Conservation (phyloP, 35 echinoderm and acorn worm genomes). For the Heliocidaris erythrogramma region DNA sequence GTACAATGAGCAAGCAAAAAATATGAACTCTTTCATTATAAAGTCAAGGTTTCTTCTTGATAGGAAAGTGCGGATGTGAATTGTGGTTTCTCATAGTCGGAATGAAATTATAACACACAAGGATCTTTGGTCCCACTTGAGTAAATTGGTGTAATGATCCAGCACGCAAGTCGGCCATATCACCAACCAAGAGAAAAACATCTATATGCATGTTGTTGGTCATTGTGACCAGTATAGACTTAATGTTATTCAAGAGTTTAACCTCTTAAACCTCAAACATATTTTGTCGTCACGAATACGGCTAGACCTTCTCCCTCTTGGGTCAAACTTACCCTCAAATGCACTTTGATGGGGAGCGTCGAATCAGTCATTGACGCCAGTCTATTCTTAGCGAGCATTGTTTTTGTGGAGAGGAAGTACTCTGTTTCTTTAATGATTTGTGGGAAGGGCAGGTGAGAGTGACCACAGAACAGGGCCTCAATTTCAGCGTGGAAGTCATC, state of each 20-base stretch:
- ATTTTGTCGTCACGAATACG: neutral
- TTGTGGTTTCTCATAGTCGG: neutral
- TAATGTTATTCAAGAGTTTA: neutral
- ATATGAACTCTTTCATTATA: neutral
- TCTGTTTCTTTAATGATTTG: slow-evolving; percentile 22
- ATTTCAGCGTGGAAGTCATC: neutral
- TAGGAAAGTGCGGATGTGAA: neutral
- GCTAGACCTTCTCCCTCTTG: neutral
- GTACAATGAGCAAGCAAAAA: slow-evolving; percentile 2
- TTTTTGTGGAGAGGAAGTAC: slow-evolving; percentile 37
- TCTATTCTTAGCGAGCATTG: slow-evolving; percentile 18
- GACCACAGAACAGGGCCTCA: neutral
- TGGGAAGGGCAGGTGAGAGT: neutral
- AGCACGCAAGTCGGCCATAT: neutral
- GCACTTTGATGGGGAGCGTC: neutral
- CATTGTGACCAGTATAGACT: neutral
- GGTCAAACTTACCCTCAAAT: neutral
- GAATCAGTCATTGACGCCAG: neutral
- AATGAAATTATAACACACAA: slow-evolving; percentile 4
- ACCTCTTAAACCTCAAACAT: neutral
- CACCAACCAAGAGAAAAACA: neutral
- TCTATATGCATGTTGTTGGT: neutral
- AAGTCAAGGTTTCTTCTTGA: neutral
- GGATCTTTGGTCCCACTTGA: neutral
- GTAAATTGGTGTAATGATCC: slow-evolving; percentile 1